Percentiles rank a stretch among this genome's conserved stretches.
Conservation (phyloP, 2,888 invertebrate genomes). For the Xestia sexstrigata region DNA sequence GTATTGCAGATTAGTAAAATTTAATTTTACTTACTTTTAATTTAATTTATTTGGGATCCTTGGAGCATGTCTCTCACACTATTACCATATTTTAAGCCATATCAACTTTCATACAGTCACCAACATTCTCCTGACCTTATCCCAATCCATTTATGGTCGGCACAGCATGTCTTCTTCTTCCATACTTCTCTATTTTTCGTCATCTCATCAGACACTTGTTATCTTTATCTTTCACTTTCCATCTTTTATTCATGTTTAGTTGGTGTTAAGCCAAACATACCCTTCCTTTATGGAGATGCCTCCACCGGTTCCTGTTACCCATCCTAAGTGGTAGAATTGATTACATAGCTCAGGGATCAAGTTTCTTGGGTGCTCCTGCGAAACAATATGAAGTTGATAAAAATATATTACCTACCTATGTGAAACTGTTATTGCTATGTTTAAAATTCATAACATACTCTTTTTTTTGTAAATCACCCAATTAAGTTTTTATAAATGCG, state of each 20-base stretch:
- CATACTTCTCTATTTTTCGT: too few relatives aligned
- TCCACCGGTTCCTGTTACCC: slow-evolving; percentile 99
- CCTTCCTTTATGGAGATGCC: slow-evolving; percentile 97
- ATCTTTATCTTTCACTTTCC: too few relatives aligned
- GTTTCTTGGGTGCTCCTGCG: slow-evolving; percentile 94
- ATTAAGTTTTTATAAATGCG: neutral
- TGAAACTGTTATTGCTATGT: neutral
- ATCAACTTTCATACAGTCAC: neutral
- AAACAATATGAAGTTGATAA: slow-evolving; percentile 32
- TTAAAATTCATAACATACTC: neutral
- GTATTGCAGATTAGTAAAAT: neutral
- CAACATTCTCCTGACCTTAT: too few relatives aligned
- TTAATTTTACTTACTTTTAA: too few relatives aligned
- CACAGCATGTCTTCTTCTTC: too few relatives aligned
- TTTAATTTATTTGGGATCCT: neutral
- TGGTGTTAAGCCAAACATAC: slow-evolving; percentile 84
- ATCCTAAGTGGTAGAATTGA: slow-evolving; percentile 97
- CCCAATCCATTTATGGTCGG: too few relatives aligned
- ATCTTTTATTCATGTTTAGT: neutral
- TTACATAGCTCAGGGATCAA: slow-evolving; percentile 97
- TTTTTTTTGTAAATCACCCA: neutral
- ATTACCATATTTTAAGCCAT: neutral
- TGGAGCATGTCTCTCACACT: neutral
- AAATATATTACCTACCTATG: neutral
- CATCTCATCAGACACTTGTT: too few relatives aligned